These are phyloP conservation scores for Chaunax sp. DNA, from an alignment of 2,797 vertebrate species.

Conservation along the genomic window DNA sequence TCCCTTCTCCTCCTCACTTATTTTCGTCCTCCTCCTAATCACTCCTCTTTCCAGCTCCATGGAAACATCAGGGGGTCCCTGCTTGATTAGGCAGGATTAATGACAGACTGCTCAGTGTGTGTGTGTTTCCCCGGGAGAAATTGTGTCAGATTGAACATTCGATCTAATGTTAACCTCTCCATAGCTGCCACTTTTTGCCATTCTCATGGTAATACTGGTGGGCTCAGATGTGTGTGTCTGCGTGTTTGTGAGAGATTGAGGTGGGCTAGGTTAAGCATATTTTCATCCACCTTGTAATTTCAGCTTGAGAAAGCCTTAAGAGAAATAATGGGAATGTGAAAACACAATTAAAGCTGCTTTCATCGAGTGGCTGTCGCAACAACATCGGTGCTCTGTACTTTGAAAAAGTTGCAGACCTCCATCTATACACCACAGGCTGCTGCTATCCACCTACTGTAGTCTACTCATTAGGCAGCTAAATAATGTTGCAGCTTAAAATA, in stretches of 20 bases:
- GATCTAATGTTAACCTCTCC: constrained; percentile 77
- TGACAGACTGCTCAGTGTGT: constrained; percentile 60
- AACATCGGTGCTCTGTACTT: not conserved
- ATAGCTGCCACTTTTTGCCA: constrained; percentile 63
- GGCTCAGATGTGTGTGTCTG: constrained; percentile 63
- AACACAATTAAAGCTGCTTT: constrained; percentile 4
- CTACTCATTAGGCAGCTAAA: not conserved
- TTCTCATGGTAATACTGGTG: constrained; percentile 76
- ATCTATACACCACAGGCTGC: not conserved
- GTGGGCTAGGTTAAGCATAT: constrained; percentile 32
- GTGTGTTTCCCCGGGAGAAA: constrained; percentile 64
- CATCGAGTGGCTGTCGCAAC: not conserved
- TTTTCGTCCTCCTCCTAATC: constrained; percentile 63
- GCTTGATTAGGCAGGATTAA: constrained; percentile 86
- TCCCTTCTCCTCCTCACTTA: constrained; percentile 47
- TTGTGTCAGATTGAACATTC: constrained; percentile 71
- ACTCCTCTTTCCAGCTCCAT: constrained; percentile 59
- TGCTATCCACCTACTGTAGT: not conserved
- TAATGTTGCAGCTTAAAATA: not conserved
- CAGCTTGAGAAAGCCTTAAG: constrained; percentile 4
- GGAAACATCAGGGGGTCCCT: constrained; percentile 71
- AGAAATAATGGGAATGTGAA: constrained; percentile 20
- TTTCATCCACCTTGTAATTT: constrained; percentile 25
- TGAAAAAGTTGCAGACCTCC: not conserved
- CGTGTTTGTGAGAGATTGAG: constrained; percentile 16